Conservation (phyloP, 2,888 invertebrate species). For the Cheilosia urbana region DNA sequence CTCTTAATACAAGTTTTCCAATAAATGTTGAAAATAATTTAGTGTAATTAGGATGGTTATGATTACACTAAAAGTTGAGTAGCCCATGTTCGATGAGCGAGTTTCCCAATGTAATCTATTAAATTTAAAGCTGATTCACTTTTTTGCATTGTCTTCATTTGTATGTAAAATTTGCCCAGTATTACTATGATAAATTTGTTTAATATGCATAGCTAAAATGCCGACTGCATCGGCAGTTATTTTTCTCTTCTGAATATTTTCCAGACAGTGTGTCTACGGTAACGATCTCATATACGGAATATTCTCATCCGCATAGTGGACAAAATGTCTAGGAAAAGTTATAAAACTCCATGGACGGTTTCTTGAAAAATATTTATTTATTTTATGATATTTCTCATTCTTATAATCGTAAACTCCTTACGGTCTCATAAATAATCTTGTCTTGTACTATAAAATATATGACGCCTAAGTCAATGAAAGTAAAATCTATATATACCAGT, state of each 20-base stretch:
- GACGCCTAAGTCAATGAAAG: conserved; percentile 75
- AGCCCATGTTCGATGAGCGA: too few species aligned
- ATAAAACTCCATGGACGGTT: conserved; percentile 28
- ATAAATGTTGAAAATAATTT: too few species aligned
- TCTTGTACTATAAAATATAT: conserved; percentile 64
- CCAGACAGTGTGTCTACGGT: conserved; percentile 60
- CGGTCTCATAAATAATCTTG: conserved; percentile 64
- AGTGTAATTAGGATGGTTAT: too few species aligned
- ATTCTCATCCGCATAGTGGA: conserved; percentile 26
- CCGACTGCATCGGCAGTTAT: background rate
- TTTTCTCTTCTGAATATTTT: background rate
- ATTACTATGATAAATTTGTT: too few species aligned
- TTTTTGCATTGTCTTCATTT: too few species aligned
- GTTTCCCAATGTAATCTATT: too few species aligned
- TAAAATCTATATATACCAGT: conserved; percentile 59
- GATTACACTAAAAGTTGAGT: background rate
- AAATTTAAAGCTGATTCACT: too few species aligned
- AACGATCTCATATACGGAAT: background rate
- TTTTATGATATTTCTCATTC: conserved; percentile 52
- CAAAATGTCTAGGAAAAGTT: conserved; percentile 52
- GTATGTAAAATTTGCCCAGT: too few species aligned
- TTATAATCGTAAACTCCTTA: conserved; percentile 53
- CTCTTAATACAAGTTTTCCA: too few species aligned
- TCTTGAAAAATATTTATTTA: conserved; percentile 56
- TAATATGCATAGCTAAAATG: background rate